Percentiles rank a stretch among this genome's conserved stretches.
Conservation (phyloP, 2,888 invertebrate species). For the Ectemnius cavifrons region DNA sequence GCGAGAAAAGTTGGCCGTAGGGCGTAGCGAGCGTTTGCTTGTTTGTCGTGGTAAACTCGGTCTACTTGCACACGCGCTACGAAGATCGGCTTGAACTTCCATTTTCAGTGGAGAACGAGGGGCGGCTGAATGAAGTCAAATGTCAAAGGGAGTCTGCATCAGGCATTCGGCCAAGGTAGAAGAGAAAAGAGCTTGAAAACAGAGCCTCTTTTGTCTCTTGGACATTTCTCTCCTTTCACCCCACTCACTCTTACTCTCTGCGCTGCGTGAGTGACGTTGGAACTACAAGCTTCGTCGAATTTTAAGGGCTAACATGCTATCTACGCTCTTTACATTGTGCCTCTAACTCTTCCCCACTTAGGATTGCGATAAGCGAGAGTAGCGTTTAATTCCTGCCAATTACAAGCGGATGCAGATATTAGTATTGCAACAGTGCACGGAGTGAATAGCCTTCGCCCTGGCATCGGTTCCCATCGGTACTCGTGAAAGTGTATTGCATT, state of each 20-base stretch:
- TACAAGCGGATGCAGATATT: conserved; percentile 33
- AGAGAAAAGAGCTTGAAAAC: conserved; percentile 19
- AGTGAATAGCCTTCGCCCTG: conserved; percentile 4
- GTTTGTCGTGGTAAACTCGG: no score
- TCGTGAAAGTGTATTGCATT: conserved; percentile 40
- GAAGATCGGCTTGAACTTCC: conserved; percentile 21
- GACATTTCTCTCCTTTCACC: not conserved
- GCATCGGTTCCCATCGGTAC: conserved; percentile 41
- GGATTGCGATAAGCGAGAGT: conserved; percentile 19
- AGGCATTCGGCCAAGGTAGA: conserved; percentile 14
- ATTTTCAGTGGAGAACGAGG: conserved; percentile 21
- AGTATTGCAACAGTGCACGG: conserved; percentile 25
- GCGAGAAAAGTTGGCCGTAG: not conserved
- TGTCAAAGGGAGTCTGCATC: conserved; percentile 35
- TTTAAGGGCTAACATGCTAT: conserved; percentile 11
- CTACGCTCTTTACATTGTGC: not conserved
- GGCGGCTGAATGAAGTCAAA: conserved; percentile 16
- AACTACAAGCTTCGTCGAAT: conserved; percentile 12
- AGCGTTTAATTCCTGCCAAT: conserved; percentile 44
- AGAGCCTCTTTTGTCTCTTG: conserved; percentile 41
- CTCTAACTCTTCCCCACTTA: not conserved
- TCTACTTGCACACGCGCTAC: no score
- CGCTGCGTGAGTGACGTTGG: conserved; percentile 24
- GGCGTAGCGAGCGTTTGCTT: not conserved
- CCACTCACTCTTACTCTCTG: no score